Percentiles rank a stretch among this genome's conserved stretches.
Conservation (phyloP, 2,888 invertebrate species). For the Cyrtodaria siliqua region DNA sequence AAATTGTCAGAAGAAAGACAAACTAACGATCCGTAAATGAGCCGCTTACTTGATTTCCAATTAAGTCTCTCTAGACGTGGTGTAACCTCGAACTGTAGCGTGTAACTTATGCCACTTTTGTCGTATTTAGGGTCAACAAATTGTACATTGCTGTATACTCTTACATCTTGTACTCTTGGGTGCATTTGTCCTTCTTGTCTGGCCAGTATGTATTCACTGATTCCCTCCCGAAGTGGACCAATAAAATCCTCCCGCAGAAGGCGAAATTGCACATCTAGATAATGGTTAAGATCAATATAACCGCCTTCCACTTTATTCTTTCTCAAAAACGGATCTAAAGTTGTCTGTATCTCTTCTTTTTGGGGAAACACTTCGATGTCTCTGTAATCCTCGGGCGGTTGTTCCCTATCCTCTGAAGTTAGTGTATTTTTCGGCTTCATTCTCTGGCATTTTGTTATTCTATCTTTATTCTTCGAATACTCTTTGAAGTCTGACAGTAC, state of each 20-base stretch:
- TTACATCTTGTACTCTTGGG: conserved; percentile 53
- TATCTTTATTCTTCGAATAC: conserved; percentile 51
- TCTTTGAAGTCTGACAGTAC: conserved; percentile 42
- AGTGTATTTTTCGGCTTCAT: not conserved
- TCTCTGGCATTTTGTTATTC: not conserved
- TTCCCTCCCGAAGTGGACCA: conserved; percentile 90
- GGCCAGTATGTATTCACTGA: conserved; percentile 23
- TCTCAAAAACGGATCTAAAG: too few species aligned
- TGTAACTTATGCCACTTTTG: conserved; percentile 65
- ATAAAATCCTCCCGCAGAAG: conserved; percentile 93
- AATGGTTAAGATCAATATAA: conserved; percentile 81
- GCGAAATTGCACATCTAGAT: conserved; percentile 92
- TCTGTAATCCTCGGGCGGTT: conserved; percentile 86
- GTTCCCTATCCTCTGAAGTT: conserved; percentile 9
- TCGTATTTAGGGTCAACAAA: conserved; percentile 63
- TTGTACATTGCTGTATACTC: conserved; percentile 73
- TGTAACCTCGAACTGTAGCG: conserved; percentile 52
- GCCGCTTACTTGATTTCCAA: conserved; percentile 88
- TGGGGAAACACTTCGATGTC: conserved; percentile 83
- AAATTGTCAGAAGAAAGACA: conserved; percentile 91
- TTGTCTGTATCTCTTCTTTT: conserved; percentile 32
- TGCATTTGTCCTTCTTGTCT: too few species aligned
- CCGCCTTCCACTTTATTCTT: too few species aligned
- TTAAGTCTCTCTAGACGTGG: conserved; percentile 43
- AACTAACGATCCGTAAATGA: conserved; percentile 91